Evolutionary conservation across 2,888 invertebrate species (phyloP).

Genomic region (Lepeophtheirus nordmannii): DNA sequence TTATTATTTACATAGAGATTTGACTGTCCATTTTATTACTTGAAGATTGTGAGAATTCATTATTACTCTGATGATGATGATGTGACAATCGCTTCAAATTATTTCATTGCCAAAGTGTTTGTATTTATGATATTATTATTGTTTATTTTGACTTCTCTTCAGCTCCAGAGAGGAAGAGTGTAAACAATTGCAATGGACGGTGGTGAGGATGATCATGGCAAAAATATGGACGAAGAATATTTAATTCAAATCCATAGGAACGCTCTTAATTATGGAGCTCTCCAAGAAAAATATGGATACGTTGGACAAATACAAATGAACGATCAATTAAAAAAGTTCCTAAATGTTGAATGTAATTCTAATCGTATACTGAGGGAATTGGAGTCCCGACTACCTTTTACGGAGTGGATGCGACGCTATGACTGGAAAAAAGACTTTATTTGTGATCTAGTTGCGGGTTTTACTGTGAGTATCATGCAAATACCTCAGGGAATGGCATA

Average conservation of each 20-base stretch:
- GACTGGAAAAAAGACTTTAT: slow-evolving; percentile 16
- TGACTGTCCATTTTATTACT: no score
- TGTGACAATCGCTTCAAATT: no score
- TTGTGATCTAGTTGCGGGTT: slow-evolving; percentile 3
- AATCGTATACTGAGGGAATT: neutral
- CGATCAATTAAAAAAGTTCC: neutral
- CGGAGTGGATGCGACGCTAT: slow-evolving; percentile 8
- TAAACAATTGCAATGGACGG: no score
- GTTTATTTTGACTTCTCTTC: no score
- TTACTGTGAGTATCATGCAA: slow-evolving; percentile 21
- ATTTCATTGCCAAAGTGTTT: no score
- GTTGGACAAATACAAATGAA: neutral
- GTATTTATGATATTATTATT: no score
- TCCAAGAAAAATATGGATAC: slow-evolving; percentile 4
- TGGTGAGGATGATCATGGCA: no score
- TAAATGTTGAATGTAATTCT: neutral
- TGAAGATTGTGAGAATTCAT: no score
- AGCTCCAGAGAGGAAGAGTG: no score
- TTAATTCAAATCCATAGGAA: neutral
- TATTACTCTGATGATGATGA: no score
- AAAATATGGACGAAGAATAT: neutral
- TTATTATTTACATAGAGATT: no score
- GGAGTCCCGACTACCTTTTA: neutral
- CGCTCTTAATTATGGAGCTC: neutral
- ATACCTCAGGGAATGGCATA: slow-evolving; percentile 27